Evolutionary conservation across 2,797 vertebrate genomes (phyloP).

Genomic region (Allobates femoralis): DNA sequence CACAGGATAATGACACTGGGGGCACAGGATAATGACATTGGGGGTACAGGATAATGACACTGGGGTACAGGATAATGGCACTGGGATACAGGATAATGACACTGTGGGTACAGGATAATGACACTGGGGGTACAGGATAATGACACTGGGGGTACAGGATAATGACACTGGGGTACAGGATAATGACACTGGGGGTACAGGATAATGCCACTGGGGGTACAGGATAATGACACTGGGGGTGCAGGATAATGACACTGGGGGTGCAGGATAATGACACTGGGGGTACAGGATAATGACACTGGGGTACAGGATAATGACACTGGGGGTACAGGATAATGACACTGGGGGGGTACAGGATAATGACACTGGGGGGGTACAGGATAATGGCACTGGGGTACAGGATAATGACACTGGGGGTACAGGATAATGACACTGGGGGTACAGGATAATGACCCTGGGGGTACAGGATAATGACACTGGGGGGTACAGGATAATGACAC

Average conservation of each 20-base stretch:
- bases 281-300: conserved; percentile 8
- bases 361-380: no score
- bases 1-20: no score
- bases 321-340: not conserved
- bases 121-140: no score
- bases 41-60: no score
- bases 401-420: not conserved
- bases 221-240: no score
- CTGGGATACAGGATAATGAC: no score
- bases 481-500: not conserved
- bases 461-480: not conserved
- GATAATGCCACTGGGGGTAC: not conserved
- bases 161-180: not conserved
- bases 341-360: no score
- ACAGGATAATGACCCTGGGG: no score
- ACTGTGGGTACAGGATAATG: not conserved
- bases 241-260: not conserved
- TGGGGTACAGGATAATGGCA: not conserved
- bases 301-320: no score
- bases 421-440: not conserved
- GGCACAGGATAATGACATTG: not conserved
- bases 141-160: not conserved
- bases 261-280: no score
- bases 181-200: not conserved
- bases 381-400: not conserved